Conservation (phyloP, 92 coral and sea anemone genomes). For the Umimayanthus chanpuru region DNA sequence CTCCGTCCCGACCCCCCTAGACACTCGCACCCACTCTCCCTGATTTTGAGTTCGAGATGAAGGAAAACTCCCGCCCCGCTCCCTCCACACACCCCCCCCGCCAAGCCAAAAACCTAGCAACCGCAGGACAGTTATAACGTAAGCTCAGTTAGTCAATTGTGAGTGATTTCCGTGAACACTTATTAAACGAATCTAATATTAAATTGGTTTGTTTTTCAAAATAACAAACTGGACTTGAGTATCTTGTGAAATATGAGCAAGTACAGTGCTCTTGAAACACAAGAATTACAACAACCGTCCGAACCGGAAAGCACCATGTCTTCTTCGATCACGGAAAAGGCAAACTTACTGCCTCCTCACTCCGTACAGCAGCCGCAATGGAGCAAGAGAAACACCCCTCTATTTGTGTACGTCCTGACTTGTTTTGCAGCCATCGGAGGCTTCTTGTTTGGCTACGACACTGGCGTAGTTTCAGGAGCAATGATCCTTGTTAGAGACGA, state of each 20-base stretch:
- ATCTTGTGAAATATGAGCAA: background rate
- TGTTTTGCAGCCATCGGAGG: conserved; percentile 94
- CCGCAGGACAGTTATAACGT: too few species aligned
- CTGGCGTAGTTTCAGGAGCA: conserved; percentile 96
- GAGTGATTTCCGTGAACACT: too few species aligned
- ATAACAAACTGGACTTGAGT: background rate
- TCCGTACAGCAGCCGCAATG: background rate
- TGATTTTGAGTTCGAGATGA: too few species aligned
- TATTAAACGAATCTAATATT: too few species aligned
- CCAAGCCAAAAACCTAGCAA: too few species aligned
- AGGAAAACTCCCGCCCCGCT: too few species aligned
- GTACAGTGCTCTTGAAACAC: background rate
- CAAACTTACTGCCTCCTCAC: background rate
- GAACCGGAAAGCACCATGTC: background rate
- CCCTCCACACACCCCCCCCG: too few species aligned
- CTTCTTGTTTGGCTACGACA: conserved; percentile 94
- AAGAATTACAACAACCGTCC: background rate
- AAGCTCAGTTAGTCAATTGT: too few species aligned
- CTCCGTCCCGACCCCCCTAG: too few species aligned
- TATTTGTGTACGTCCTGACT: conserved; percentile 71
- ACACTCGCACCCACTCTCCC: too few species aligned
- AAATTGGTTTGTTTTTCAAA: too few species aligned
- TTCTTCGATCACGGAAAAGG: conserved; percentile 13
- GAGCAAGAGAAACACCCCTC: conserved; percentile 26
- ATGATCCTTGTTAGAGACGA: conserved; percentile 74